Evolutionary conservation across 2,888 invertebrate genomes (phyloP).

Genomic region (Dryomyza anilis): DNA sequence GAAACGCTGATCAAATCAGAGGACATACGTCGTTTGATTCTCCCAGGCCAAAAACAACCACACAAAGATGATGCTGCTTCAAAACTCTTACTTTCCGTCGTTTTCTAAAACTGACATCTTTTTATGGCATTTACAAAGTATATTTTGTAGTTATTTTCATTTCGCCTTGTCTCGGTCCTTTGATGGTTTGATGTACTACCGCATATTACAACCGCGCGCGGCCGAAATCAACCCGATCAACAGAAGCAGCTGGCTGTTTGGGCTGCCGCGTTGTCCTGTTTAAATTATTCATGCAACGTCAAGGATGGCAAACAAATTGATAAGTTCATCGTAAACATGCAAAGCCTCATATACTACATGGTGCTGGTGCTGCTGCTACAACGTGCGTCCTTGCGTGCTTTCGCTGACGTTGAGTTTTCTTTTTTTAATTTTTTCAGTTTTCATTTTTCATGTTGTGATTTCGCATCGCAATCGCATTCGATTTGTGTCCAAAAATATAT

Average conservation of each 20-base stretch:
- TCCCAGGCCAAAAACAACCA: conserved; percentile 4
- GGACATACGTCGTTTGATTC: conserved; percentile 28
- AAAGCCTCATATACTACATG: too few species aligned
- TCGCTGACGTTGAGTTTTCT: conserved; percentile 26
- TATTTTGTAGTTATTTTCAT: too few species aligned
- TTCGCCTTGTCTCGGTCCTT: not conserved
- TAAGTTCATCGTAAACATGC: conserved; percentile 58
- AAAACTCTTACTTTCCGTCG: conserved; percentile 21
- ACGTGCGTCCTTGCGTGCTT: not conserved
- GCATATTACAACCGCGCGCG: not conserved
- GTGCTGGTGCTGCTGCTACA: conserved; percentile 29
- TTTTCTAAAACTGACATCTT: not conserved
- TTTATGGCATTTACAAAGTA: conserved; percentile 15
- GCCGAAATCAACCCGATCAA: not conserved
- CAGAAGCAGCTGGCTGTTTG: conserved; percentile 21
- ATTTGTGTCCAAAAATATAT: conserved; percentile 19
- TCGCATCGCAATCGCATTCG: conserved; percentile 29
- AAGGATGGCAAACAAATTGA: conserved; percentile 55
- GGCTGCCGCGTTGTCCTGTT: conserved; percentile 38
- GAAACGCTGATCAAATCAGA: conserved; percentile 41
- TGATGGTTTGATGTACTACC: conserved; percentile 13
- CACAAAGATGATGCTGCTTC: not conserved
- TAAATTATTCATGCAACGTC: conserved; percentile 55
- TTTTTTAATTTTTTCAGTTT: not conserved
- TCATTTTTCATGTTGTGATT: conserved; percentile 8